Base-by-base conservation (phyloP, 2,888 invertebrate species). In the Leucophenga montana region DNA sequence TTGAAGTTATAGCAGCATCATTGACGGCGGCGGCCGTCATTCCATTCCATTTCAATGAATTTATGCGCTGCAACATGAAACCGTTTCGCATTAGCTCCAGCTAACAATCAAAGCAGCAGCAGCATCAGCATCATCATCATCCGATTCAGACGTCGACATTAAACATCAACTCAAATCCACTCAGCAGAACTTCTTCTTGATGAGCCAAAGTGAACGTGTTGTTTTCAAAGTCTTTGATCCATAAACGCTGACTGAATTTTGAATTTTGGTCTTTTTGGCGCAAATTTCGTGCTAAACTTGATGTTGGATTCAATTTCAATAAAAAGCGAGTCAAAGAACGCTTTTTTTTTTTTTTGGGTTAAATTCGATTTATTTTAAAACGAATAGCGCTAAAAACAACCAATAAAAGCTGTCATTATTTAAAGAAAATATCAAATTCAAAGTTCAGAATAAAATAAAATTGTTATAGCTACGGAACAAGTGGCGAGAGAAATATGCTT, bases 41-140 rank as follows among this genome's bases (percentile, higher is more conserved):
- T 57, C 76, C 82, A 85, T 84, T 85, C 84, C 82, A 71, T 80
- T 80, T 82, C 78, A 84, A 76, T 84, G 85, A 80, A 73, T 79
- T 84, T 81, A 67, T 70, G 74, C 48, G 65, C 56, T 78, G 78
- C 77, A 80, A 77, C 75, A 75, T 81, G 74, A 81, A 64, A 69
- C 69, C 69, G 59, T 69, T 69, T 66, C 53, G 22, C 56, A 64
- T 64, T 64, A 48, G 33, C 62, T 50, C n/a, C 50, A 13, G 50
- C 6, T 16, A 39, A 39, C 4, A 39, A 39, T n/a, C 16, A 50
- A 50, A 50, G 50, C 50, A 50, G 33, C 48, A 48, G 16, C 48
- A n/a, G 4, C 13, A 13, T 4, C 48, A 48, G 48, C 48, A 16
- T 16, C 48, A 50, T 3, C 50, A 16, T 4, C 50, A 33, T 3